Percentiles rank a stretch among this genome's conserved stretches.
These are phyloP conservation scores for Ciconia boyciana DNA, from an alignment of 2,113 vertebrate species.

Conservation along the genomic window DNA sequence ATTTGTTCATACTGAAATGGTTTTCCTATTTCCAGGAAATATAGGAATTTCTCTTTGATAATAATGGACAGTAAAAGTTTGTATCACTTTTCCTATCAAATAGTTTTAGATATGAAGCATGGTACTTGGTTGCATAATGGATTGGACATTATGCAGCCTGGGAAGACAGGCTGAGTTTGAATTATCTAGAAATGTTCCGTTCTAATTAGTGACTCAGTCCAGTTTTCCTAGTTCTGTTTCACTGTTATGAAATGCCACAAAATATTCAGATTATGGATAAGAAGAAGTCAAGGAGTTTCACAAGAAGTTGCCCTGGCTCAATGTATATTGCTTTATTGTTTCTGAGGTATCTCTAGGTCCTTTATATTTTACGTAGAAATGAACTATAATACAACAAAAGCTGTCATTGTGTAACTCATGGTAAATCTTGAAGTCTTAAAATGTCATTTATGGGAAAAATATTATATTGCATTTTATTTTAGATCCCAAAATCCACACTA, in stretches of 20 bases:
- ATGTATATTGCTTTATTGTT: not conserved
- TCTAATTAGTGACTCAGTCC: not conserved
- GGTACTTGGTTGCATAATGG: not conserved
- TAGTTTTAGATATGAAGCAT: not conserved
- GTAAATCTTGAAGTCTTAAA: not conserved
- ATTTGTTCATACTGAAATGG: not conserved
- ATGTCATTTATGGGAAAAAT: not conserved
- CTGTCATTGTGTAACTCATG: not conserved
- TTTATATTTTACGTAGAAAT: not conserved
- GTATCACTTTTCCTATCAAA: not conserved
- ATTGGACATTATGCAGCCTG: not conserved
- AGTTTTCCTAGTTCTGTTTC: no score
- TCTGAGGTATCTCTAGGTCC: not conserved
- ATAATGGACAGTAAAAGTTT: not conserved
- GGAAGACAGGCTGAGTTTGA: not conserved
- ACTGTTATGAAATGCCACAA: not conserved
- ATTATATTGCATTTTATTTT: not conserved
- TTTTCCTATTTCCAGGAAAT: not conserved
- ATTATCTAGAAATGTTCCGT: not conserved
- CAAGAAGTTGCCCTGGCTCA: not conserved
- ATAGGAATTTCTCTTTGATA: not conserved
- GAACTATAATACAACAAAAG: not conserved
- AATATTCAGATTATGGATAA: not conserved
- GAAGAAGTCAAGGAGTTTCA: not conserved
- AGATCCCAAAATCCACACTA: not conserved